phyloP scores from a whole-genome alignment of 2,797 vertebrate species.

The Chiloscyllium punctatum region DNA sequence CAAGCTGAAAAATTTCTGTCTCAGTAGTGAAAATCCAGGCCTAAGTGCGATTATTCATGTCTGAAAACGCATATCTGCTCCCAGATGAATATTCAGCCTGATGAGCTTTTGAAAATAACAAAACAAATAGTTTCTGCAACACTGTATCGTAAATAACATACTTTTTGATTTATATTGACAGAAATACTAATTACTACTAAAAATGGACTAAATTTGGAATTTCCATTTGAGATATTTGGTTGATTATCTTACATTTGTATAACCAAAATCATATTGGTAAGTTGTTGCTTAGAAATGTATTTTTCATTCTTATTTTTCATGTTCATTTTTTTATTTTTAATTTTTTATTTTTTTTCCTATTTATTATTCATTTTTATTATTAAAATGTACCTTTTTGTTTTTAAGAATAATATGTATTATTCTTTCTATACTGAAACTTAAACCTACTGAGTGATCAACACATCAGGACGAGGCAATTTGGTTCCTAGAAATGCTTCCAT shows the following conservation, averaged over 20 bases:
- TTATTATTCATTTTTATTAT: no score
- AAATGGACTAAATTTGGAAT: not conserved
- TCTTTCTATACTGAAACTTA: not conserved
- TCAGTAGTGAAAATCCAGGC: no score
- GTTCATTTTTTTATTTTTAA: no score
- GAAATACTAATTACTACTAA: not conserved
- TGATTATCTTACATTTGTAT: not conserved
- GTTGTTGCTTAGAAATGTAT: not conserved
- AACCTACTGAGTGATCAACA: not conserved
- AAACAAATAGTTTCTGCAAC: not conserved
- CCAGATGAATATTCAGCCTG: not conserved
- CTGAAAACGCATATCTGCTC: no score
- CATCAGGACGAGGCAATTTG: no score
- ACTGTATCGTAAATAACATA: not conserved
- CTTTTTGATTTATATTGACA: not conserved
- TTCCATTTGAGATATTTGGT: not conserved
- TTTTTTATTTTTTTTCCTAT: no score
- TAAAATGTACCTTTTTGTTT: no score
- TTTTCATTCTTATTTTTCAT: not conserved
- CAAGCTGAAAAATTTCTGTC: no score
- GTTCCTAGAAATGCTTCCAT: not conserved
- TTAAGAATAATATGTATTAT: not conserved
- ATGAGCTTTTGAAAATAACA: not conserved
- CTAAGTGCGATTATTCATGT: no score
- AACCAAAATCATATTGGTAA: not conserved